Evolutionary conservation across 1,140 invertebrate species (phyloP), one percentile per base, ranked within the genome.

Genomic region (Apis laboriosa): DNA sequence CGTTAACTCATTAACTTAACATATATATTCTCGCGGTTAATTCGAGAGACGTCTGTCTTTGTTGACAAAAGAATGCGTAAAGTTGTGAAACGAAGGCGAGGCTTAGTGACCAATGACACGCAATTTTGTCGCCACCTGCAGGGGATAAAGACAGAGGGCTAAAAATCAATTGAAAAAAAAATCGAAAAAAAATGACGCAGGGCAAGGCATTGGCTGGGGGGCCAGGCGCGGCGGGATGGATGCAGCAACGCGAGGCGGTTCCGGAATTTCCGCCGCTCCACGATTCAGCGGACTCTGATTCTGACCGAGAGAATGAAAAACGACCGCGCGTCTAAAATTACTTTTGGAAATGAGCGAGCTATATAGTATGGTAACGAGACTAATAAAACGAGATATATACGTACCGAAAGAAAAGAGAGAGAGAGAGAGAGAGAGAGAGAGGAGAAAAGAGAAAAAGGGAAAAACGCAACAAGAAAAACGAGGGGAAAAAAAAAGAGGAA

Each of bases 201-300:
- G 93, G 93, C 90, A 94, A 94, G 90, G 87, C 92, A 90, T 90
- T 93, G 92, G 82, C 92, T 89, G 92, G 92, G 88, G 91, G 92
- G 91, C 91, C 92, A 85, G 90, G 86, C 82, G 90, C 89, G 88
- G 66, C 89, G 90, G 92, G 92, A 92, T 93, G 93, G 90, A 91
- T 92, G 92, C 93, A 94, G 84, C 91, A 93, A 77, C 93, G 92
- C 88, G 93, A 94, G 85, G 84, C 92, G 58, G 89, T 92, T 68
- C 91, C 91, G 73, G 93, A 94, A 87, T 94, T 93, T 93, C 92
- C 92, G 89, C 90, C 92, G 58, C 91, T 94, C 87, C 92, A 94
- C 89, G 92, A 94, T 91, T 94, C 93, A 91, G 91, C 93, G 81
- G 93, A 94, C 89, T 94, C 93, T 87, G 93, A 94, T 93, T 94